Evolutionary conservation across 2,888 invertebrate species (phyloP).

Genomic region (Syrista parreyssii): DNA sequence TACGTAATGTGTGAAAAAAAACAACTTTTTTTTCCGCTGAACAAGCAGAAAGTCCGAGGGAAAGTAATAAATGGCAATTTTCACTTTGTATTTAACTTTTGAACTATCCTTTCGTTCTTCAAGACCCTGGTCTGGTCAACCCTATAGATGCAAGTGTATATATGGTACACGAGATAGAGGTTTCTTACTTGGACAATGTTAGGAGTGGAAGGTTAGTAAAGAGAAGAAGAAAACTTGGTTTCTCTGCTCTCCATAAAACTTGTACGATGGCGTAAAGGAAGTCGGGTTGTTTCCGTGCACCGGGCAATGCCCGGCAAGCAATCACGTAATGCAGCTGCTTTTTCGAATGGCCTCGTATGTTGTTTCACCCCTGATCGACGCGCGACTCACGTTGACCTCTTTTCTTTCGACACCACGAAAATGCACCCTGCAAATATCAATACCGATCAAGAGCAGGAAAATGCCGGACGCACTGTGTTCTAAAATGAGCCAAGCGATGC

Average conservation of each 20-base stretch:
- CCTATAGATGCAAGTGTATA: not conserved
- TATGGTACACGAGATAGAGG: not conserved
- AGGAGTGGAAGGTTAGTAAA: not conserved
- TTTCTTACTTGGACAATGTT: not conserved
- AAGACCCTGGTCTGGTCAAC: not conserved
- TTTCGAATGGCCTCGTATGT: conserved; percentile 22
- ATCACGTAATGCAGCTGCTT: conserved; percentile 57
- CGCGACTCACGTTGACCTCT: not conserved
- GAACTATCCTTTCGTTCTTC: conserved; percentile 34
- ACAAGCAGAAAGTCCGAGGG: conserved; percentile 6
- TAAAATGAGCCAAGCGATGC: not conserved
- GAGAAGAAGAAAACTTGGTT: not conserved
- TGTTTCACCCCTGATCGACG: conserved; percentile 11
- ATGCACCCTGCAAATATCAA: not conserved
- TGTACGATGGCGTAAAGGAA: conserved; percentile 33
- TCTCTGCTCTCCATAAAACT: conserved; percentile 38
- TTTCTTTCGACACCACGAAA: not conserved
- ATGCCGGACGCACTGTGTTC: not conserved
- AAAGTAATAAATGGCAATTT: conserved; percentile 50
- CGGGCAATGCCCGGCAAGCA: conserved; percentile 33
- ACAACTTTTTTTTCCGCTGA: not conserved
- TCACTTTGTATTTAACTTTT: conserved; percentile 55
- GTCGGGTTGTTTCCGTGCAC: conserved; percentile 23
- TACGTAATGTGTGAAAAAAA: not conserved
- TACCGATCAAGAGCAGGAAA: not conserved